Base-by-base conservation (phyloP, 2,888 invertebrate genomes). In the Coleophora flavipennella region DNA sequence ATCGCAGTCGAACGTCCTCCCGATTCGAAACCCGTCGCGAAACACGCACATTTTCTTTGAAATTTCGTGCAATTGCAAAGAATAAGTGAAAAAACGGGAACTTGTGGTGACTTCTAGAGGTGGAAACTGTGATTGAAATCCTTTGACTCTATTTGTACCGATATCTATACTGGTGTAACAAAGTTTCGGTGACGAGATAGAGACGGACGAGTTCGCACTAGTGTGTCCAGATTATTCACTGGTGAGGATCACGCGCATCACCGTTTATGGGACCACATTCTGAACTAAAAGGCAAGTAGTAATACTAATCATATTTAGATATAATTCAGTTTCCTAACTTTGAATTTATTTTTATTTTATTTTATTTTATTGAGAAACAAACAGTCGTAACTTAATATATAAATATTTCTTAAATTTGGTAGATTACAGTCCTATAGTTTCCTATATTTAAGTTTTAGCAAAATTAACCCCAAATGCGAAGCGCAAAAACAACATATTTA, bases 61-160 rank as follows among this genome's bases (percentile, higher is more conserved):
- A 75, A 84, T 73, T 83, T 80, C 75, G 73, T 54, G 71, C 48
- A 77, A 75, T 73, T 84, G 81, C 83, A 84, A 84, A 84, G 83
- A 81, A 75, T 79, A 64, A 64, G 71, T 77, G 80, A 76, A 77
- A 70, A 62, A 48, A 53, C 62, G 74, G 62, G 61, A 71, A 59
- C 57, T 62, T 68, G 20, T 53, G 64, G 79, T 80, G 79, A 73
- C 68, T 62, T 57, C 55, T 66, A 56, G 67, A 25, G 33, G 27
- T 40, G 81, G 79, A 80, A 67, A 53, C 64, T 75, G 84, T 83
- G 80, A 69, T 74, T 67, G 48, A 67, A 71, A 53, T 62, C 70
- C 57, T 59, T 48, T 62, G 51, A 66, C 60, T 67, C 59, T 62
- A 65, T 64, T 70, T 67, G 61, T 62, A 58, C 57, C 62, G 60